Evolutionary conservation across 2,113 vertebrate species (phyloP).

Genomic region (Oncorhynchus gorbuscha): DNA sequence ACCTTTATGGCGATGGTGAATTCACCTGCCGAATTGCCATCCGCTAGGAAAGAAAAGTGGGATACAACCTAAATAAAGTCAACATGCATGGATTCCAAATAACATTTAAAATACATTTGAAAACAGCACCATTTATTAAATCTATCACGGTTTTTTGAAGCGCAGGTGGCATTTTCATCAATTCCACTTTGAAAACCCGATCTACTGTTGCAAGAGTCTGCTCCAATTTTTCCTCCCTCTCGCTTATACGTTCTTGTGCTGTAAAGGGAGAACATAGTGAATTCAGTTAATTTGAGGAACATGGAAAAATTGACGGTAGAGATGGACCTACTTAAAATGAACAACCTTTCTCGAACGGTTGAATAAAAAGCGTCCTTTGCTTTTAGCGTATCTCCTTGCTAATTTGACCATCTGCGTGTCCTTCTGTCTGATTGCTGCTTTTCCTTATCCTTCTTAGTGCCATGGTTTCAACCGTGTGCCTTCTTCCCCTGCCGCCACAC

Average conservation of each 20-base stretch:
- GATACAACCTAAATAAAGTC: not conserved
- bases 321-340: not conserved
- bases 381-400: constrained; percentile 52
- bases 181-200: constrained; percentile 65
- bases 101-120: not conserved
- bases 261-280: not conserved
- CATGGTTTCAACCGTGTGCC: constrained; percentile 32
- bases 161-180: constrained; percentile 71
- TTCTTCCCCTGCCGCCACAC: no score
- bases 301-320: not conserved
- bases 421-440: not conserved
- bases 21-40: constrained; percentile 55
- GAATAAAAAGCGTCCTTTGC: constrained; percentile 72
- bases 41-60: not conserved
- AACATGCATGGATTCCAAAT: not conserved
- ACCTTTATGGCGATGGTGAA: constrained; percentile 68
- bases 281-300: not conserved
- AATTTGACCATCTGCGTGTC: not conserved
- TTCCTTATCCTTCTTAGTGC: not conserved
- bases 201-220: constrained; percentile 61
- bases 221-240: constrained; percentile 57
- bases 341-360: constrained; percentile 79
- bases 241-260: constrained; percentile 67
- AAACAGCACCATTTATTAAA: constrained; percentile 52
- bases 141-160: constrained; percentile 56